Evolutionary conservation across 2,888 invertebrate genomes (phyloP).

Genomic region (Limnephilus auricula): DNA sequence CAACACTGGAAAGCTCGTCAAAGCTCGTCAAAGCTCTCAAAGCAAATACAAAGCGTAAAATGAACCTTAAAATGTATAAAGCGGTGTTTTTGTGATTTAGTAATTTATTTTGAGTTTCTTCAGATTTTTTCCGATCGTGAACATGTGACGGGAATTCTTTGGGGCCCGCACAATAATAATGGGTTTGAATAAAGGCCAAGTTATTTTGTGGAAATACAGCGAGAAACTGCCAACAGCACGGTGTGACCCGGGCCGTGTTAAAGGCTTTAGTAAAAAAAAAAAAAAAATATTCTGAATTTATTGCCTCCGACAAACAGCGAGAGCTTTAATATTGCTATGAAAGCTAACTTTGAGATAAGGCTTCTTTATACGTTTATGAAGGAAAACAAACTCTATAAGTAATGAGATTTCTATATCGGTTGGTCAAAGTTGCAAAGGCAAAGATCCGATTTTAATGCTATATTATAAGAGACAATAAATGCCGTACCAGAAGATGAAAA

Average conservation of each 20-base stretch:
- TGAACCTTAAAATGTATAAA: not conserved
- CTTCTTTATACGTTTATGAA: not conserved
- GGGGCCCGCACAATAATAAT: not conserved
- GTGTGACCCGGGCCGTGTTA: slow-evolving; percentile 33
- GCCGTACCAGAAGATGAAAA: too few relatives aligned
- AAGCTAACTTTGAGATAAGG: not conserved
- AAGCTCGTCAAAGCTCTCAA: not conserved
- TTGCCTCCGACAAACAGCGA: slow-evolving; percentile 30
- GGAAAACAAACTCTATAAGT: not conserved
- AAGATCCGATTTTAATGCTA: not conserved
- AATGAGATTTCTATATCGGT: not conserved
- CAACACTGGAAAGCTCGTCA: not conserved
- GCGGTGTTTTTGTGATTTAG: not conserved
- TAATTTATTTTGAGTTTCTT: not conserved
- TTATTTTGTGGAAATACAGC: slow-evolving; percentile 23
- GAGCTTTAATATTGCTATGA: slow-evolving; percentile 25
- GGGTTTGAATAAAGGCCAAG: slow-evolving; percentile 40
- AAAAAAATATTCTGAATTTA: slow-evolving; percentile 39
- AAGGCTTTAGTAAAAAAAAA: slow-evolving; percentile 36
- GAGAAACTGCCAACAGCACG: slow-evolving; percentile 14
- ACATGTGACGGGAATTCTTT: not conserved
- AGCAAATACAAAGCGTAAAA: not conserved
- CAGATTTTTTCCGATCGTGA: not conserved
- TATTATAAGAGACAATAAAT: not conserved
- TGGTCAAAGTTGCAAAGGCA: not conserved